Evolutionary conservation across 2,888 invertebrate species (phyloP).

Genomic region (Lithophane leautieri): DNA sequence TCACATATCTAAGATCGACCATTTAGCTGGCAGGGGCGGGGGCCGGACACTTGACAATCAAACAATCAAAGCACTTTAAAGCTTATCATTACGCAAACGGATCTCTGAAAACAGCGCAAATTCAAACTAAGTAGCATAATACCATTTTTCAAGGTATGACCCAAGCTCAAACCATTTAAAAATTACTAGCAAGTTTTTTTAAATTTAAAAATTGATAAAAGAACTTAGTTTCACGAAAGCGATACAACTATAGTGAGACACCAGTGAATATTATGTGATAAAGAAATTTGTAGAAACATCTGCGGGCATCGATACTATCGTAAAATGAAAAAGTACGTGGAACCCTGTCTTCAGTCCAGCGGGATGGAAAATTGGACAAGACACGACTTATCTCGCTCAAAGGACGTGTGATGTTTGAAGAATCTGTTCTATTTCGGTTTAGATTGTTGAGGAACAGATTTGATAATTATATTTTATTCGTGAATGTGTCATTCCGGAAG

Average conservation of each 20-base stretch:
- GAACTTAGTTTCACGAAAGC: slow-evolving; percentile 7
- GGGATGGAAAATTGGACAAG: slow-evolving; percentile 71
- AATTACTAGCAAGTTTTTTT: too few relatives aligned
- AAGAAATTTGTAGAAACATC: slow-evolving; percentile 36
- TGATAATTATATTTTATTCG: slow-evolving; percentile 13
- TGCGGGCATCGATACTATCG: slow-evolving; percentile 36
- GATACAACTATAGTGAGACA: slow-evolving; percentile 3
- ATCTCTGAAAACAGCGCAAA: background rate
- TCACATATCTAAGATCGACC: too few relatives aligned
- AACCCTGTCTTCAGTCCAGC: slow-evolving; percentile 66
- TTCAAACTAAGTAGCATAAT: background rate
- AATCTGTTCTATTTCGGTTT: slow-evolving; percentile 24
- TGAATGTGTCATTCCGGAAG: background rate
- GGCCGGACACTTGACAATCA: too few relatives aligned
- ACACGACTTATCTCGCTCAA: slow-evolving; percentile 64
- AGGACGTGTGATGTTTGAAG: slow-evolving; percentile 50
- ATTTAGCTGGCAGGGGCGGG: too few relatives aligned
- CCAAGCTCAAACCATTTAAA: background rate
- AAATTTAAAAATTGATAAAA: background rate
- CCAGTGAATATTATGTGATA: slow-evolving; percentile 5
- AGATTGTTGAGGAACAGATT: slow-evolving; percentile 19
- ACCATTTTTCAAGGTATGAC: background rate
- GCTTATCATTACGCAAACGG: too few relatives aligned
- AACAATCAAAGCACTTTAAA: too few relatives aligned
- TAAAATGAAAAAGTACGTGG: slow-evolving; percentile 59